These are phyloP conservation scores for Petrocephalus schoutedeni DNA, from an alignment of 2,797 vertebrate genomes.

Conservation along the genomic window DNA sequence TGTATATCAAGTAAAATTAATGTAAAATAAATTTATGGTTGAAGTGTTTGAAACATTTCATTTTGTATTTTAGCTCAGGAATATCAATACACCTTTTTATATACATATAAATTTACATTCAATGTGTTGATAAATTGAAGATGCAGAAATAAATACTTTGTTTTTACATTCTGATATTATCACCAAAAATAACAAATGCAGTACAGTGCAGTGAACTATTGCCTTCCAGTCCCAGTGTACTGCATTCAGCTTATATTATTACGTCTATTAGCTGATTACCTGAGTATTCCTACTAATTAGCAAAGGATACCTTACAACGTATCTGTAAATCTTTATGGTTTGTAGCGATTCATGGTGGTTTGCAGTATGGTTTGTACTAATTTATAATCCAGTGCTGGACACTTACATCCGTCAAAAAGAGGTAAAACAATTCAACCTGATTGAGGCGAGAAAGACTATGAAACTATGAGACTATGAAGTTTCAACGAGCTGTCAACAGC, in stretches of 20 bases:
- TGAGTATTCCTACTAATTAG: not conserved
- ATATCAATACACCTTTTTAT: not conserved
- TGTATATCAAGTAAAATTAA: not conserved
- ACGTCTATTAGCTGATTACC: not conserved
- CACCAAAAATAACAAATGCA: not conserved
- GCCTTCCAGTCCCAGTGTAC: not conserved
- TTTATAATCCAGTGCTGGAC: not conserved
- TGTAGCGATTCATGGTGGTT: not conserved
- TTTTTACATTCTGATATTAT: not conserved
- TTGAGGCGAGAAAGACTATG: not conserved
- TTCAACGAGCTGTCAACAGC: slow-evolving; percentile 22
- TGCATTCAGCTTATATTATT: not conserved
- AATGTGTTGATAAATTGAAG: not conserved
- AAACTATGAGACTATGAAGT: not conserved
- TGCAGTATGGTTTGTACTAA: not conserved
- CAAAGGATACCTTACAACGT: not conserved
- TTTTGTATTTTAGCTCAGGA: not conserved
- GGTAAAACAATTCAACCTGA: slow-evolving; percentile 29
- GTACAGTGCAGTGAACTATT: not conserved
- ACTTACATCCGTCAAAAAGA: not conserved
- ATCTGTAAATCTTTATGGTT: not conserved
- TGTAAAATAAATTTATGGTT: not conserved
- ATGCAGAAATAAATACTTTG: not conserved
- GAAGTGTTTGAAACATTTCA: not conserved
- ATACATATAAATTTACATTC: not conserved